phyloP scores from a whole-genome alignment of 2,113 vertebrate genomes.

The Hipposideros armiger region DNA sequence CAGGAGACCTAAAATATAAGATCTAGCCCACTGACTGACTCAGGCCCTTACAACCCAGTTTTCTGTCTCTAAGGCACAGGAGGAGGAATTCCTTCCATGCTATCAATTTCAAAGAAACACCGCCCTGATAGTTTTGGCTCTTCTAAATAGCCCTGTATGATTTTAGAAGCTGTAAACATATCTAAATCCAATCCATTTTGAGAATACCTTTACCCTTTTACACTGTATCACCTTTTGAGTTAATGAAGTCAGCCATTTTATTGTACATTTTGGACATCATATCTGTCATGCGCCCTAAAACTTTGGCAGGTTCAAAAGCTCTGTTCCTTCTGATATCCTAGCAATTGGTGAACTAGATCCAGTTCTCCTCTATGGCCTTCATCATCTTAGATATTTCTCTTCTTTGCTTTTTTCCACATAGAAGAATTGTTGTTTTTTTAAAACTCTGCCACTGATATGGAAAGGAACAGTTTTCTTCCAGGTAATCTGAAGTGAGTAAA shows the following conservation, averaged over 20 bases:
- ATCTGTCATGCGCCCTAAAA: not conserved
- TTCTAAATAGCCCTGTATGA: not conserved
- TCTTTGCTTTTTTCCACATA: not conserved
- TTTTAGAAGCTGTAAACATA: slow-evolving; percentile 29
- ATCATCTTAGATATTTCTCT: slow-evolving; percentile 17
- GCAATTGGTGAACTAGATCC: not conserved
- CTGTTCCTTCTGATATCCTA: not conserved
- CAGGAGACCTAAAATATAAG: not conserved
- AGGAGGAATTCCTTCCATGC: not conserved
- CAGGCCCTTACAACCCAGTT: not conserved
- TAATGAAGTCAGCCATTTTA: not conserved
- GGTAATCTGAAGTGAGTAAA: slow-evolving; percentile 9
- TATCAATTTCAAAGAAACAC: not conserved
- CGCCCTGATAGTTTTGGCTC: not conserved
- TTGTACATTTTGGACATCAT: not conserved
- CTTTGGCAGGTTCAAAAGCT: not conserved
- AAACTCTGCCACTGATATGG: not conserved
- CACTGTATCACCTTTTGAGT: not conserved
- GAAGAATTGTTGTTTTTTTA: not conserved
- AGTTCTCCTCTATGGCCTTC: not conserved
- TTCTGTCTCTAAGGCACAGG: not conserved
- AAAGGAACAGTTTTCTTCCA: slow-evolving; percentile 18
- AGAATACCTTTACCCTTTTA: slow-evolving; percentile 1
- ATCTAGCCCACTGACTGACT: not conserved
- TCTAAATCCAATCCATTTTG: not conserved